Evolutionary conservation across 2,888 invertebrate species (phyloP).

Genomic region (Quadroppia sp.): DNA sequence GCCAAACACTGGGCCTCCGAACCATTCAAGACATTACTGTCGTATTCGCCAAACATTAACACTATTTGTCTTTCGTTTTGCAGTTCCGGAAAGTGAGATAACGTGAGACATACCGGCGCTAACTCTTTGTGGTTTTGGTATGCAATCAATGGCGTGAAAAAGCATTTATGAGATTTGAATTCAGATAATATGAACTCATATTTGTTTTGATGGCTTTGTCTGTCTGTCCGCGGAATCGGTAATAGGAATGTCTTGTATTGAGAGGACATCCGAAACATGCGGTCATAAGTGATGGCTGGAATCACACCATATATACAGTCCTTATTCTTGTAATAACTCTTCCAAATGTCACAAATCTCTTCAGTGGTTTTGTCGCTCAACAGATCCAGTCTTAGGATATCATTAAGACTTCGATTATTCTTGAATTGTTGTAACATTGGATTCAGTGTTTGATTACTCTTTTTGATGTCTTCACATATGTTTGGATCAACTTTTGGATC

Average conservation of each 20-base stretch:
- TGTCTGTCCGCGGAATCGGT: constrained; percentile 47
- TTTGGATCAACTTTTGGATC: background rate
- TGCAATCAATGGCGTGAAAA: constrained; percentile 77
- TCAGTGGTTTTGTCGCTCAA: constrained; percentile 65
- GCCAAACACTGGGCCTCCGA: constrained; percentile 43
- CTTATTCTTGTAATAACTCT: constrained; percentile 71
- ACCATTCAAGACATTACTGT: constrained; percentile 55
- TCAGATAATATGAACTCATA: constrained; percentile 81
- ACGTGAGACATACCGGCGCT: constrained; percentile 77
- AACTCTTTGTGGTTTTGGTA: constrained; percentile 79
- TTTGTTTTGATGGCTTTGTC: constrained; percentile 51
- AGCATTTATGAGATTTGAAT: constrained; percentile 64
- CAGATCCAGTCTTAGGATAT: constrained; percentile 71
- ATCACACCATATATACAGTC: constrained; percentile 71
- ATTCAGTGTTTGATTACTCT: background rate
- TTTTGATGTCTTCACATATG: background rate
- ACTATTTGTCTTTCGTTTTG: constrained; percentile 65
- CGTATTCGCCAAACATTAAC: constrained; percentile 80
- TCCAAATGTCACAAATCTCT: constrained; percentile 72
- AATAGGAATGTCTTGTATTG: constrained; percentile 50
- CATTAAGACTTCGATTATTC: constrained; percentile 31
- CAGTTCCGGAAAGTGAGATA: constrained; percentile 73
- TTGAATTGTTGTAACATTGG: background rate
- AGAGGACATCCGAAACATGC: constrained; percentile 32
- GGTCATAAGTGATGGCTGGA: constrained; percentile 53